Evolutionary conservation across 2,888 invertebrate genomes (phyloP).

Genomic region (Seladonia tumulorum): DNA sequence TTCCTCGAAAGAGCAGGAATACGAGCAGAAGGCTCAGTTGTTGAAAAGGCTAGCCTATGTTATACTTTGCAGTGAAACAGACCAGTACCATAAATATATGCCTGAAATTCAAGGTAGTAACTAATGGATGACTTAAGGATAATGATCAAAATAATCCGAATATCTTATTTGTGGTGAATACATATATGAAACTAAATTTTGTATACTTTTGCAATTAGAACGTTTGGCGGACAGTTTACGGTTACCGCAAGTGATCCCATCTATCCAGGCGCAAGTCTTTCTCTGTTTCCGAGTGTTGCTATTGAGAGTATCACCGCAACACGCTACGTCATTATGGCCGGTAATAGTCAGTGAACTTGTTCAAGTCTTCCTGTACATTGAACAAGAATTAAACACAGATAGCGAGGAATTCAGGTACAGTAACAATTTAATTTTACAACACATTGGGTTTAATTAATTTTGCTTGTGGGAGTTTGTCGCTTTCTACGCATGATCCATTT

Average conservation of each 20-base stretch:
- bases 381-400: conserved; percentile 92
- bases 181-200: background rate
- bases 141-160: background rate
- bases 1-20: conserved; percentile 93
- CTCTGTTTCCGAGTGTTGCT: conserved; percentile 94
- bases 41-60: conserved; percentile 93
- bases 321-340: conserved; percentile 95
- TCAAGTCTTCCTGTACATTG: conserved; percentile 94
- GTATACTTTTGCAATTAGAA: conserved; percentile 85
- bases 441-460: conserved; percentile 37
- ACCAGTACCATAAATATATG: conserved; percentile 94
- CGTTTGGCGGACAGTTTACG: conserved; percentile 93
- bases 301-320: conserved; percentile 92
- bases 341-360: conserved; percentile 96
- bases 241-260: conserved; percentile 89
- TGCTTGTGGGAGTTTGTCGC: conserved; percentile 62
- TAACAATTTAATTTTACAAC: background rate
- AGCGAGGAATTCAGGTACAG: conserved; percentile 90
- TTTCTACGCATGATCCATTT: conserved; percentile 63
- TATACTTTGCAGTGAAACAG: conserved; percentile 93
- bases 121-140: background rate
- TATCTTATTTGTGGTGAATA: background rate
- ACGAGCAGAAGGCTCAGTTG: conserved; percentile 92
- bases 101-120: conserved; percentile 93
- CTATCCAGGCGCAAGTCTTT: conserved; percentile 94